These are phyloP conservation scores for Automeris io DNA, from an alignment of 2,888 invertebrate species.

Conservation along the genomic window DNA sequence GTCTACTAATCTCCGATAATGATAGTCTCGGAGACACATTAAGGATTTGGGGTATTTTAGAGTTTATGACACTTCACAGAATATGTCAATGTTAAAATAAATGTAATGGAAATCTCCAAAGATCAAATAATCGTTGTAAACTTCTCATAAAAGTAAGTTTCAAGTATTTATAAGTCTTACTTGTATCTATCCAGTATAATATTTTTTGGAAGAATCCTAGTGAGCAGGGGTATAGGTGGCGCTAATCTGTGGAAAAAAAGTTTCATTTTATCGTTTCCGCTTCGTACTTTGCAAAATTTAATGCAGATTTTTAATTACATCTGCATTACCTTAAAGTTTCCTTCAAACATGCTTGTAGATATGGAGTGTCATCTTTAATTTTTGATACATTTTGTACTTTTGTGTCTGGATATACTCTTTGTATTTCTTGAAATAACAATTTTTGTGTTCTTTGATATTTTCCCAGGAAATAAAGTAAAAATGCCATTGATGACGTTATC, in stretches of 20 bases:
- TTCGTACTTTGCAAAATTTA: not conserved
- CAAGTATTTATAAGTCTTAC: no score
- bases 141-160: no score
- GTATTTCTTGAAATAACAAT: conserved; percentile 78
- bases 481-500: conserved; percentile 79
- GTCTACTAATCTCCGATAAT: no score
- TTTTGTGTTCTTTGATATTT: conserved; percentile 80
- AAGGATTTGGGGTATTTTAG: no score
- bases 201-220: conserved; percentile 76
- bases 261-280: not conserved
- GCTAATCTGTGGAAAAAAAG: conserved; percentile 60
- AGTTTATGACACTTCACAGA: no score
- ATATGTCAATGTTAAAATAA: no score
- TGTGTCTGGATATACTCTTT: conserved; percentile 27
- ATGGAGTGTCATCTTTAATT: conserved; percentile 56
- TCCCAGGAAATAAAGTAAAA: conserved; percentile 81
- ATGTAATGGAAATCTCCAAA: no score
- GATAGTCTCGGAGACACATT: no score
- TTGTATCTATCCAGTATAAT: conserved; percentile 79
- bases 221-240: conserved; percentile 80
- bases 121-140: no score
- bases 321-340: conserved; percentile 77
- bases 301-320: not conserved
- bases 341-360: conserved; percentile 80
- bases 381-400: conserved; percentile 30